Base-by-base conservation (phyloP, 2,113 vertebrate species). In the Loxodonta africana region DNA sequence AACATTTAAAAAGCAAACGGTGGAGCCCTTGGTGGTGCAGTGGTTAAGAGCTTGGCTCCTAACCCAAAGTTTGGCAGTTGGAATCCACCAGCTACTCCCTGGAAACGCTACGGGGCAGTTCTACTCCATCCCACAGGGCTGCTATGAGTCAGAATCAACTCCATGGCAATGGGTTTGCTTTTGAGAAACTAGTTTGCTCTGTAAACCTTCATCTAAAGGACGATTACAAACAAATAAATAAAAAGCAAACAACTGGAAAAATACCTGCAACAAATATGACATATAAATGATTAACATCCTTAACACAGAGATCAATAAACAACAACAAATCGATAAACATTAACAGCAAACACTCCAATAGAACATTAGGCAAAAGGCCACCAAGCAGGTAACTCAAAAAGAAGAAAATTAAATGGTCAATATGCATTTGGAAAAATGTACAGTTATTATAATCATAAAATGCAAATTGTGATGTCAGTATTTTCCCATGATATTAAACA, bases 211-310 rank as follows among this genome's bases (percentile, higher is more conserved):
- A 37, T 37, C 37, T 37, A 37, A 37, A 37, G 37, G 37, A 37
- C 37, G 37, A 37, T 37, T 37, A 37, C 37, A 37, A 37, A 37
- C 37, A 37, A 37, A 37, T 37, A 37, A 37, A 37, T 88, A 88
- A 95, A 95, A 95, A 62, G n/a, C 44, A 80, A 96, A 94, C 80
- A 96, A 62, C 15, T 86, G 33, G 77, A 60, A 90, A 89, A 94
- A 63, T 30, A 90, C 63, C n/a, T 60, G 10, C 33, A 96, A 57
- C 53, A 57, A 48, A 83, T 80, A 81, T n/a, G 53, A 90, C 17
- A 80, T 51, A 46, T 48, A 91, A 90, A 74, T 15, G 33, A 65
- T 37, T 23, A 86, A 78, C 3, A 78, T 48, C 83, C 26, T 91
- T 92, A 97, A 94, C 17, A 81, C 5, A 77, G 41, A 91, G 41